Evolutionary conservation across 1,140 invertebrate genomes (phyloP), one percentile per base, ranked within the genome.

Genomic region (Arctopsyche grandis): DNA sequence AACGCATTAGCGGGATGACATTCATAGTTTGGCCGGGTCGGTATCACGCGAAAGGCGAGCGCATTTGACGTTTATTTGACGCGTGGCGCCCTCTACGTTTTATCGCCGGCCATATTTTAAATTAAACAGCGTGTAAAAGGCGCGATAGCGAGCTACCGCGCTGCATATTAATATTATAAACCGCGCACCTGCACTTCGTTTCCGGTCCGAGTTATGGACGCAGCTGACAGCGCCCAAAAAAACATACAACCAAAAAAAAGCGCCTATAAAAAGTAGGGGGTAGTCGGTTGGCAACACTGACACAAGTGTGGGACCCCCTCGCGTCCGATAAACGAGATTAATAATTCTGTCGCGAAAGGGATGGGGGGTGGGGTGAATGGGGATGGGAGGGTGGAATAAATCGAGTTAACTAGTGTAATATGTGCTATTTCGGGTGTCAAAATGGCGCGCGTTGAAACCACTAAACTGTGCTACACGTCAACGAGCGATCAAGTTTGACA

Each of bases 101-200:
- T 81, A 81, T 78, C 70, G 24, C 71, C 44, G 56, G 71, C 71
- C 58, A 63, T 81, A 78, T 78, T 81, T 81, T 81, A 81, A 81
- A 81, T 81, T 77, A 81, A 81, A 81, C 80, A 81, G 80, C 46
- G 58, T 81, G 80, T 81, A 77, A 81, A 81, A 81, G 74, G 76
- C 48, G 29, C 70, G 80, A 81, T 81, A 78, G 76, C 70, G 56
- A 9, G 29, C 38, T 29, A 52, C 52, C 73, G 56, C 74, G 79
- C 44, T 69, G 79, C 52, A 71, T 79, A 71, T 79, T 79, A 71
- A 79, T 60, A 24, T 24, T 43, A 52, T 16, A 38, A 38, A 38
- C 29, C 29, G 10, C 52, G 73, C 69, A 71, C 77, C 44, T 71
- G 69, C 60, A 73, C 66, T 73, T 71, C 70, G 44, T 63, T 73